These are phyloP conservation scores for Paramormyrops kingsleyae DNA, from an alignment of 2,113 vertebrate species.

Conservation along the genomic window DNA sequence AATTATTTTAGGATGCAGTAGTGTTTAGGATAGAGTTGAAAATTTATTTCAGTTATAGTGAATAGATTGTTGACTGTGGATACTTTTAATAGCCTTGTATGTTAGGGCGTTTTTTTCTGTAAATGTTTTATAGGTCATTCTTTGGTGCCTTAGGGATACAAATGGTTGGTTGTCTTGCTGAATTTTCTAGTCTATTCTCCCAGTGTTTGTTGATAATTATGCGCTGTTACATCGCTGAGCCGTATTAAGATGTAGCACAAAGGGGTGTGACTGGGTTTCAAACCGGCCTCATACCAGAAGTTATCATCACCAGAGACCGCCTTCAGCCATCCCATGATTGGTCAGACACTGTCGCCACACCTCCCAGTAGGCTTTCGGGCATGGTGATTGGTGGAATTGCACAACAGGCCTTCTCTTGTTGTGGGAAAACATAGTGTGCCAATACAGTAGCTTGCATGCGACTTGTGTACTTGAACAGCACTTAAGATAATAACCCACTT, in stretches of 20 bases:
- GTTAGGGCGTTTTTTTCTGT: not conserved
- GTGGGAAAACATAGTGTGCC: not conserved
- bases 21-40: not conserved
- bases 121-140: not conserved
- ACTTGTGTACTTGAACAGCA: not conserved
- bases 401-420: not conserved
- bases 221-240: not conserved
- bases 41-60: not conserved
- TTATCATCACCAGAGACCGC: not conserved
- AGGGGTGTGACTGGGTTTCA: not conserved
- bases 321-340: not conserved
- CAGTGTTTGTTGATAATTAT: not conserved
- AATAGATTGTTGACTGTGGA: not conserved
- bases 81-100: not conserved
- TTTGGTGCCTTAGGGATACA: not conserved
- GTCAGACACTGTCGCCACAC: not conserved
- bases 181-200: not conserved
- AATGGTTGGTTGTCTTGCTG: not conserved
- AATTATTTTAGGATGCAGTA: not conserved
- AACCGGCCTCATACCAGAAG: not conserved
- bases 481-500: not conserved
- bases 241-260: not conserved
- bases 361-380: not conserved
- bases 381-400: not conserved
- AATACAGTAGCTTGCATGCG: not conserved